Base-by-base conservation (phyloP, 2,888 invertebrate species). In the Autographa gamma region DNA sequence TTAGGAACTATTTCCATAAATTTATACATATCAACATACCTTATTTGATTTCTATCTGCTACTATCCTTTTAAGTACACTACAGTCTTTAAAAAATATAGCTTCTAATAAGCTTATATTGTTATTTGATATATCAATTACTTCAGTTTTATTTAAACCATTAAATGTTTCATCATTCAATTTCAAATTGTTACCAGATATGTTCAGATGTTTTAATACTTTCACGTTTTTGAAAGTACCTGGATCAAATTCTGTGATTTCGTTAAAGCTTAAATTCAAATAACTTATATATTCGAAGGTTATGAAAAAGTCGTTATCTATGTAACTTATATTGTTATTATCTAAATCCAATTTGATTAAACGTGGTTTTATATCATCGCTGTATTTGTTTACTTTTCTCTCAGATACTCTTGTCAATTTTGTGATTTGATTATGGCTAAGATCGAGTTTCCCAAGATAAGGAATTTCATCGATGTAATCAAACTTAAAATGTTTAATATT, bases 351-450 rank as follows among this genome's bases (percentile, higher is more conserved):
- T 52, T 60, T 43, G 0, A 60, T 34, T 2, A 60, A 54, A 11
- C 11, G 0, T 8, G 13, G 52, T 58, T 62, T 52, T 0, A 1
- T 58, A n/a, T 0, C 18, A 58, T 38, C 8, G 38, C n/a, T 13
- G 31, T 41, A 9, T 14, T 16, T 38, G n/a, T 41, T 43, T 43
- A 43, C 43, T 16, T 43, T 43, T 43, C 43, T 43, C 16, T 54
- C 19, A 19, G 54, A 7, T 19, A 18, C 54, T 2, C 56, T 41
- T 8, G 38, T 32, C 54, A 77, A 18, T 60, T 67, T 65, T 14
- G 34, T 43, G n/a, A 78, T 43, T 60, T 68, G 63, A 60, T 83
- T 81, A 59, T 31, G 63, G 31, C 69, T 66, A 13, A 81, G 54
- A 72, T 81, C 62, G 31, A 81, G 8, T 31, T 18, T 11, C 2